phyloP scores from a whole-genome alignment of 2,113 vertebrate genomes.

The Barbus barbus region DNA sequence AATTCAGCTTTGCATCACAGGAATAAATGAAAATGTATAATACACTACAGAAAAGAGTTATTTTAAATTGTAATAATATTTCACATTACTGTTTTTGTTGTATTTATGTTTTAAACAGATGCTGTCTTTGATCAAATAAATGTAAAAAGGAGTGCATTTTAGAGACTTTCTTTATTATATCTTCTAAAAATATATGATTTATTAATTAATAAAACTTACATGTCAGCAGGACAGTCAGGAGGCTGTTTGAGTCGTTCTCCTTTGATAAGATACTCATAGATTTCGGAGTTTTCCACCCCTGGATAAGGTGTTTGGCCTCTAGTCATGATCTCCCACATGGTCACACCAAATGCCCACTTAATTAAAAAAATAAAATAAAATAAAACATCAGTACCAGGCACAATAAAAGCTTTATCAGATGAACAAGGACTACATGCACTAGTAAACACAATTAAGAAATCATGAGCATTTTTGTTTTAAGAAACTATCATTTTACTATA shows the following conservation, averaged over 20 bases:
- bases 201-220: conserved; percentile 79
- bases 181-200: conserved; percentile 41
- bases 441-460: neutral
- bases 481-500: neutral
- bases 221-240: conserved; percentile 85
- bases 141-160: neutral
- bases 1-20: too few relatives aligned
- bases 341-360: conserved; percentile 96
- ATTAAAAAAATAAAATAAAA: neutral
- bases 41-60: neutral
- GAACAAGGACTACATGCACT: neutral
- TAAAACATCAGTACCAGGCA: neutral
- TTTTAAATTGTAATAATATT: neutral
- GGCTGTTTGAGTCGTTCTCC: conserved; percentile 95
- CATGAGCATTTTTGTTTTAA: neutral
- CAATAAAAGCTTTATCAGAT: neutral
- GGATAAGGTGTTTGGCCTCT: conserved; percentile 95
- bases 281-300: conserved; percentile 95
- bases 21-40: neutral
- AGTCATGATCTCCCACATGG: conserved; percentile 98
- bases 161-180: neutral
- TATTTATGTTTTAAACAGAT: neutral
- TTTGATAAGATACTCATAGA: conserved; percentile 97
- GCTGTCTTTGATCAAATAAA: neutral
- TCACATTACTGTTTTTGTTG: neutral